phyloP scores from a whole-genome alignment of 2,888 invertebrate genomes.

The Stenodera caucasica region DNA sequence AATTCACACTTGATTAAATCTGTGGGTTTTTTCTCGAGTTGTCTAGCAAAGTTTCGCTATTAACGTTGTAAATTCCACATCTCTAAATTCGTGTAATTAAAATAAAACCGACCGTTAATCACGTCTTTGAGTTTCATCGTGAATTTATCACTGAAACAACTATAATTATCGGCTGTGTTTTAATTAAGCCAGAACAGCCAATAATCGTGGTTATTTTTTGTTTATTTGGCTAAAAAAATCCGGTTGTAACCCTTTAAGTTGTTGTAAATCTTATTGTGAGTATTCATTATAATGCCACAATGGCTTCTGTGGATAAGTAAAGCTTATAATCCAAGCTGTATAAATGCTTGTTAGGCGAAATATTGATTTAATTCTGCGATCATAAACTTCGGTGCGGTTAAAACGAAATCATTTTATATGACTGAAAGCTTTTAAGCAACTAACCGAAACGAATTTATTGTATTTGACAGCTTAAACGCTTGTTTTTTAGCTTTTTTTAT shows the following conservation, averaged over 20 bases:
- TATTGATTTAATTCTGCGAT: constrained; percentile 14
- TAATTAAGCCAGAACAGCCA: neutral
- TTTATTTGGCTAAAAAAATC: neutral
- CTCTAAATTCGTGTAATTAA: neutral
- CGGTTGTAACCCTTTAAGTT: neutral
- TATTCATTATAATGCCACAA: neutral
- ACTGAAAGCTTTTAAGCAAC: constrained; percentile 17
- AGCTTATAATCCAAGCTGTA: constrained; percentile 24
- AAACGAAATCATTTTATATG: constrained; percentile 17
- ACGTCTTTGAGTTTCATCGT: neutral
- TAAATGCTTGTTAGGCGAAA: constrained; percentile 15
- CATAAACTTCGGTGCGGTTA: constrained; percentile 6
- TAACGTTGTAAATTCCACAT: neutral
- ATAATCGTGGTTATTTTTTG: neutral
- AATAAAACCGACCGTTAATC: neutral
- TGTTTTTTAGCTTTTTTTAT: neutral
- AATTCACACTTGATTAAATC: too few relatives aligned
- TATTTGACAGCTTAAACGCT: too few relatives aligned
- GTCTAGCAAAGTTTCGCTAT: neutral
- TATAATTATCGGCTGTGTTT: neutral
- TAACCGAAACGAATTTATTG: constrained; percentile 12
- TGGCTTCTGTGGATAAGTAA: constrained; percentile 26
- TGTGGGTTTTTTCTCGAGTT: too few relatives aligned
- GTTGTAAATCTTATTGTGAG: constrained; percentile 7
- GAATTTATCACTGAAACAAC: neutral